Evolutionary conservation across 1,140 invertebrate species (phyloP).

Genomic region (Meteorus sp.): DNA sequence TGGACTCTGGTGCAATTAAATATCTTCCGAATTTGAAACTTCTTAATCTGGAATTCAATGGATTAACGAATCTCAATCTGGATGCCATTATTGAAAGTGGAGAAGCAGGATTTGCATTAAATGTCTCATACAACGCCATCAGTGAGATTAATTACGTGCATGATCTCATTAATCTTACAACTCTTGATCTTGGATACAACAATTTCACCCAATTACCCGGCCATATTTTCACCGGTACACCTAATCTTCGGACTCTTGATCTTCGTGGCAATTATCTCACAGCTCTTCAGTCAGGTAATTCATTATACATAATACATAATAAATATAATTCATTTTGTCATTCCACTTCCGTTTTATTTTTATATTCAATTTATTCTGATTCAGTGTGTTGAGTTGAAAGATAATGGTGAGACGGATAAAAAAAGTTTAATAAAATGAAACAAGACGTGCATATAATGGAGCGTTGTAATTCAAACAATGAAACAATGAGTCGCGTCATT

Average conservation of each 20-base stretch:
- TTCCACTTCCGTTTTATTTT: not conserved
- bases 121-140: slow-evolving; percentile 55
- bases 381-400: too few relatives aligned
- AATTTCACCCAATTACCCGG: slow-evolving; percentile 68
- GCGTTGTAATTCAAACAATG: too few relatives aligned
- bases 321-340: not conserved
- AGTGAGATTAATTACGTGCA: slow-evolving; percentile 41
- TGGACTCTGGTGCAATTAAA: slow-evolving; percentile 73
- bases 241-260: slow-evolving; percentile 67
- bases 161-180: slow-evolving; percentile 46
- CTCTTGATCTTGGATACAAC: slow-evolving; percentile 78
- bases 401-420: too few relatives aligned
- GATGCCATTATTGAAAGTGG: slow-evolving; percentile 50
- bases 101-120: slow-evolving; percentile 49
- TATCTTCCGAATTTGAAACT: slow-evolving; percentile 55
- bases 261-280: slow-evolving; percentile 69
- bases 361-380: too few relatives aligned
- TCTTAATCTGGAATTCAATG: slow-evolving; percentile 54
- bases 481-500: too few relatives aligned
- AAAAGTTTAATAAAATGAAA: too few relatives aligned
- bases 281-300: slow-evolving; percentile 46
- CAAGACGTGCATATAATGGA: too few relatives aligned
- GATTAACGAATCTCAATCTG: slow-evolving; percentile 45
- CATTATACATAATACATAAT: too few relatives aligned
- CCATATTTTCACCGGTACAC: slow-evolving; percentile 68